Base-by-base conservation (phyloP, 2,797 vertebrate genomes). In the Cossypha heuglini region DNA sequence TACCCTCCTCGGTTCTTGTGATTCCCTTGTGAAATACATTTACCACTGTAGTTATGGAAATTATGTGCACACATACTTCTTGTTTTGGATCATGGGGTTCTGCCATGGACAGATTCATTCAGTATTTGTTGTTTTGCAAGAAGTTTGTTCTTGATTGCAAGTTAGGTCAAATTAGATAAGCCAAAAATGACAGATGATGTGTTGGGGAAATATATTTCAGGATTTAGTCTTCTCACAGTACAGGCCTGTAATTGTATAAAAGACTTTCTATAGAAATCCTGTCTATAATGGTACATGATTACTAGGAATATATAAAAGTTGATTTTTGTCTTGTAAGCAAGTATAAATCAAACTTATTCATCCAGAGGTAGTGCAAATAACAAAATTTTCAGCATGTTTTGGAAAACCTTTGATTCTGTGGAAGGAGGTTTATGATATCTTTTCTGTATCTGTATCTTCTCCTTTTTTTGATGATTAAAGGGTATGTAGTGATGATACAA, bases 51-150 rank as follows among this genome's bases (percentile, higher is more conserved):
- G 13, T 42, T 75, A 67, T 0, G 1, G 45, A 74, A 86, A 55
- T 71, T 0, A 68, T 54, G 22, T 48, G 19, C 8, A 33, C 17
- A 9, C 2, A 2, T 37, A 33, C 33, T 55, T 85, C 18, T 76
- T 64, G 13, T 1, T 79, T 73, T 66, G 76, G 17, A 58, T 66
- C 4, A 0, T 0, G 0, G 19, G 4, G 4, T 13, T 90, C 45
- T 90, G 69, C 29, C 20, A 28, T 9, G 14, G 20, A 26, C 20
- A 37, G 26, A 61, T 74, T 52, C 14, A 52, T 55, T 42, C 52
- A 29, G 20, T 61, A 49, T 15, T 63, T 52, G 6, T 19, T 75
- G 26, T n/a, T 43, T 45, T 77, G 8, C 31, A 77, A 61, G 9
- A 91, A 37, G 3, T 45, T 80, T 72, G 18, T 14, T 84, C 48